Conservation (phyloP, 1,140 invertebrate species). For the Papilio helenus region DNA sequence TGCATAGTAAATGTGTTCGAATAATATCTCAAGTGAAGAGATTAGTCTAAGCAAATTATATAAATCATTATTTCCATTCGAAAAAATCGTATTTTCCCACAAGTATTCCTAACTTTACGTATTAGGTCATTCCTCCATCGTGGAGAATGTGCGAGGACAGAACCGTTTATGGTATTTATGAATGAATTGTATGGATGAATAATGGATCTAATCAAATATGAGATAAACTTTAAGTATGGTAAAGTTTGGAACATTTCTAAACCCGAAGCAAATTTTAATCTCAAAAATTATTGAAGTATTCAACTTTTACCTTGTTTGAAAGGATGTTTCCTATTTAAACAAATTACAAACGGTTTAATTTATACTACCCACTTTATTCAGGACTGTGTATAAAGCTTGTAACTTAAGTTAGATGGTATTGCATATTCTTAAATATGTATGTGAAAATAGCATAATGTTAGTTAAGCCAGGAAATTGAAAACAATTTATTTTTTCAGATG, state of each 20-base stretch:
- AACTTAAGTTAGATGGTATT: slow-evolving; percentile 22
- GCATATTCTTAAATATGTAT: slow-evolving; percentile 30
- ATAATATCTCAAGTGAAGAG: not conserved
- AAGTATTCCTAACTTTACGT: slow-evolving; percentile 15
- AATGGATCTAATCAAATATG: too few species aligned
- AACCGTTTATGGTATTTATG: not conserved
- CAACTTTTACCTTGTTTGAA: not conserved
- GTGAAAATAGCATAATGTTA: slow-evolving; percentile 38
- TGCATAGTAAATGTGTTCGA: not conserved
- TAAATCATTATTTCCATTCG: not conserved
- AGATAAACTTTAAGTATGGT: not conserved
- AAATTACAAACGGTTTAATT: slow-evolving; percentile 7
- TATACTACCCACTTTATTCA: not conserved
- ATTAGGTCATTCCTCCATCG: slow-evolving; percentile 38
- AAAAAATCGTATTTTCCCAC: slow-evolving; percentile 19
- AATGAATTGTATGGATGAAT: not conserved
- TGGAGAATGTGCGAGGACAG: not conserved
- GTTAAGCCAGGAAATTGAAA: not conserved
- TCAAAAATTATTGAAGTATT: not conserved
- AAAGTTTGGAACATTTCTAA: not conserved
- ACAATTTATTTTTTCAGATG: slow-evolving; percentile 9
- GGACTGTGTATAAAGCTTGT: slow-evolving; percentile 31
- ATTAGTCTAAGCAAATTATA: not conserved
- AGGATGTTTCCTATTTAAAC: not conserved
- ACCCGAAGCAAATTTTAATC: not conserved